Percentiles rank a stretch among this genome's conserved stretches.
Evolutionary conservation across 2,888 invertebrate genomes (phyloP).

Genomic region (Epinotia ramella): DNA sequence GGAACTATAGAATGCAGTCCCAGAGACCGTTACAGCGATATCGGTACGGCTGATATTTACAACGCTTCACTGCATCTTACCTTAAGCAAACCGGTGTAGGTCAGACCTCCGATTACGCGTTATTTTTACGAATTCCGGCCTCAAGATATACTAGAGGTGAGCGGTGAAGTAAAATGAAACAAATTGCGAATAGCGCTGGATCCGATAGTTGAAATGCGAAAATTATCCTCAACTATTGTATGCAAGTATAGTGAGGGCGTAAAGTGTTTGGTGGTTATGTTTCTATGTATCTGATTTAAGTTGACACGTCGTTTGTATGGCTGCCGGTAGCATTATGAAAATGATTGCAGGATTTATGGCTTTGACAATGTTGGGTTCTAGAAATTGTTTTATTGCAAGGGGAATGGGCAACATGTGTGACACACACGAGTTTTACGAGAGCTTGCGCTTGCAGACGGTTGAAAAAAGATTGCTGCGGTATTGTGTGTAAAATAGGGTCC

Average conservation of each 20-base stretch:
- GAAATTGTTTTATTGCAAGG: slow-evolving; percentile 13
- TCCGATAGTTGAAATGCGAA: slow-evolving; percentile 81
- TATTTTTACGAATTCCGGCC: slow-evolving; percentile 1
- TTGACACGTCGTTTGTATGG: slow-evolving; percentile 58
- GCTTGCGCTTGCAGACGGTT: not conserved
- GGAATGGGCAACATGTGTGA: slow-evolving; percentile 1
- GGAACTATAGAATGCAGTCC: slow-evolving; percentile 73
- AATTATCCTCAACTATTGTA: slow-evolving; percentile 71
- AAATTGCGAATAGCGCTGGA: slow-evolving; percentile 56
- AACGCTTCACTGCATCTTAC: not conserved
- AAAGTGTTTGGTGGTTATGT: slow-evolving; percentile 77
- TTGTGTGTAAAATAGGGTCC: not conserved
- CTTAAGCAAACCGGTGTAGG: not conserved
- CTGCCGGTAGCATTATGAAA: slow-evolving; percentile 45
- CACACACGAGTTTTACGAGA: not conserved
- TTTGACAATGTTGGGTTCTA: slow-evolving; percentile 21
- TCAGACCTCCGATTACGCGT: not conserved
- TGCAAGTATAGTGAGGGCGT: slow-evolving; percentile 72
- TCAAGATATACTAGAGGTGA: not conserved
- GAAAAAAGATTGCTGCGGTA: not conserved
- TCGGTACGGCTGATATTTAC: slow-evolving; percentile 58
- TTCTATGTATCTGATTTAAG: slow-evolving; percentile 81
- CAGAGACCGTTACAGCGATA: slow-evolving; percentile 78
- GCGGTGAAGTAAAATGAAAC: not conserved
- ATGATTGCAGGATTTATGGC: slow-evolving; percentile 38